A percentile compares a stretch with the other conserved stretches of the same genome.
Evolutionary conservation across 2,797 vertebrate species (phyloP).

Genomic region (Lutjanus argentimaculatus): DNA sequence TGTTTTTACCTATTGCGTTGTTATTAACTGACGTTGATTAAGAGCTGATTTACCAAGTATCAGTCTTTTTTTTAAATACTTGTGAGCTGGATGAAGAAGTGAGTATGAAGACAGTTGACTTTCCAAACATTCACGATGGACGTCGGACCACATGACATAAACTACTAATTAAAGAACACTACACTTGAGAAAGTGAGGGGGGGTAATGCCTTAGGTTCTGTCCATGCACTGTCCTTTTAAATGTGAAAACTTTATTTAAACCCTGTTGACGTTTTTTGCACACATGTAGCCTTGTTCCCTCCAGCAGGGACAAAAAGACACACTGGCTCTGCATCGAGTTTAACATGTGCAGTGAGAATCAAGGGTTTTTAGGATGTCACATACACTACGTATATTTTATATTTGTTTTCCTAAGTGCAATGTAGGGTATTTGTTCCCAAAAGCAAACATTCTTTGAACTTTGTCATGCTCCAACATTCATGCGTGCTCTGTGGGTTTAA

Average conservation of each 20-base stretch:
- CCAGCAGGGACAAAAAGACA: neutral
- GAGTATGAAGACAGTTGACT: neutral
- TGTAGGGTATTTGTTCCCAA: conserved; percentile 37
- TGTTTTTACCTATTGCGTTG: neutral
- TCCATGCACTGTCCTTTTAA: conserved; percentile 18
- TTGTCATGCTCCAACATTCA: neutral
- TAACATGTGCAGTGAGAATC: neutral
- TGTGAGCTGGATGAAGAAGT: neutral
- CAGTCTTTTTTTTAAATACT: neutral
- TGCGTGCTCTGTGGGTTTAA: conserved; percentile 32
- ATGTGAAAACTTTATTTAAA: conserved; percentile 42
- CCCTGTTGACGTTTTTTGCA: conserved; percentile 27
- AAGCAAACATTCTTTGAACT: neutral
- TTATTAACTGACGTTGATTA: neutral
- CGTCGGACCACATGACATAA: neutral
- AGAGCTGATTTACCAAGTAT: neutral
- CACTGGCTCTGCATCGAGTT: conserved; percentile 27
- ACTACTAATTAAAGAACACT: neutral
- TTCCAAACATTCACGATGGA: neutral
- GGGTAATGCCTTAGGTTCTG: neutral
- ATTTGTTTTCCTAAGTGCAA: conserved; percentile 69
- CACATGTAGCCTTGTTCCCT: conserved; percentile 70
- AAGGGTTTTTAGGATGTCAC: conserved; percentile 21
- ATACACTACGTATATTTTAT: neutral
- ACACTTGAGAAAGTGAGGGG: neutral